Evolutionary conservation across 2,888 invertebrate genomes (phyloP).

Genomic region (Seira sanloemensis): DNA sequence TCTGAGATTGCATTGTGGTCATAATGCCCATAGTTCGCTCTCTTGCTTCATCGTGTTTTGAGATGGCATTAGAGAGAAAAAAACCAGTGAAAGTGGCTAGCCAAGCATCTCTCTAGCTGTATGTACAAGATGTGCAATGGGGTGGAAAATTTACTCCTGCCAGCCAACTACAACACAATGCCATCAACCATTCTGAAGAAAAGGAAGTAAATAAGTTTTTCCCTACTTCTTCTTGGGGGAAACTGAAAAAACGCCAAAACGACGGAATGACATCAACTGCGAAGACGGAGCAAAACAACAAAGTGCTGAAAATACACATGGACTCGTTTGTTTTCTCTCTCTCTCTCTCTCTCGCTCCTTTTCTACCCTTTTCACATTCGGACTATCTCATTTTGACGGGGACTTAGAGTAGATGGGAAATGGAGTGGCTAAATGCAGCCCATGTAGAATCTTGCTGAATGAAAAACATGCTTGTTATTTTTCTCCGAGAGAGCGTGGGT

Average conservation of each 20-base stretch:
- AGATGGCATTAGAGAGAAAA: not conserved
- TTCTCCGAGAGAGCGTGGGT: not conserved
- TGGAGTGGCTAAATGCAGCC: not conserved
- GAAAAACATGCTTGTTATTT: not conserved
- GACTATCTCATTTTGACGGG: not conserved
- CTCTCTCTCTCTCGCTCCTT: too few species aligned
- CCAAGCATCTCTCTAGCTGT: too few species aligned
- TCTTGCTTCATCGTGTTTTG: not conserved
- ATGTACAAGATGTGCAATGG: conserved; percentile 25
- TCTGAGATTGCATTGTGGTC: not conserved
- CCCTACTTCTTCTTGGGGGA: too few species aligned
- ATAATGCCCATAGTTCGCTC: not conserved
- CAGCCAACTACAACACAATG: conserved; percentile 2
- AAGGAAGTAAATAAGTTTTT: too few species aligned
- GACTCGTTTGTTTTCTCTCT: too few species aligned
- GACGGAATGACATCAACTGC: not conserved
- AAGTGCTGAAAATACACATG: conserved; percentile 12
- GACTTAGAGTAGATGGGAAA: not conserved
- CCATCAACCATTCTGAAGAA: not conserved
- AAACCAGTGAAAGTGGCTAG: too few species aligned
- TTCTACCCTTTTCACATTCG: not conserved
- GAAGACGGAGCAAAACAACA: not conserved
- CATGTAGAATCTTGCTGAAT: not conserved
- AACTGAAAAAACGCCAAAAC: not conserved
- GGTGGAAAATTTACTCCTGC: conserved; percentile 39